Conservation (phyloP, 2,113 vertebrate genomes). For the Dasypus novemcinctus region DNA sequence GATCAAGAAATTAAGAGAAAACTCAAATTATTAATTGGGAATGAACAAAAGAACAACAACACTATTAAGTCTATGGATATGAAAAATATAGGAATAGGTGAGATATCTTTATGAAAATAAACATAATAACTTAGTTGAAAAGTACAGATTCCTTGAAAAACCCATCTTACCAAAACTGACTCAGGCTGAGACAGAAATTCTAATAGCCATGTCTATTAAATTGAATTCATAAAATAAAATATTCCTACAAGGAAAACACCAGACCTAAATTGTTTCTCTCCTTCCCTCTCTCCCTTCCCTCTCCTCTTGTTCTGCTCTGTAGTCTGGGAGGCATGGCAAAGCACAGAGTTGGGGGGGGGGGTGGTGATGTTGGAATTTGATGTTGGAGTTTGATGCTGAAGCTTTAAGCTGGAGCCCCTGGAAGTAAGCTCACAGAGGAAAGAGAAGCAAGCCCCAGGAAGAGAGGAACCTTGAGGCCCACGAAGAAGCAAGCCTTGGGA, state of each 20-base stretch:
- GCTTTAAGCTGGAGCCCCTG: too few relatives aligned
- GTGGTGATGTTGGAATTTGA: too few relatives aligned
- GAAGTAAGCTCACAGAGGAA: too few relatives aligned
- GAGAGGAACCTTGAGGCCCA: too few relatives aligned
- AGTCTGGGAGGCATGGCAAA: not conserved
- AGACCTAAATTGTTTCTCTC: not conserved
- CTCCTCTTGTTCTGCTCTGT: too few relatives aligned
- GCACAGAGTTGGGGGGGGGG: too few relatives aligned
- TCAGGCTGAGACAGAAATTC: not conserved
- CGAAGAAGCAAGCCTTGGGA: too few relatives aligned
- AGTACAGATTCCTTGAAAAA: not conserved
- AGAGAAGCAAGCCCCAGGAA: too few relatives aligned
- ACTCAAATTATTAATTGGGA: not conserved
- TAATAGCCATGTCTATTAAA: not conserved
- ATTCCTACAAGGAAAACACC: not conserved
- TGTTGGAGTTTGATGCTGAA: too few relatives aligned
- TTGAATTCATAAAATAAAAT: not conserved
- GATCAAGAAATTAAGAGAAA: not conserved
- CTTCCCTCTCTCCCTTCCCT: too few relatives aligned
- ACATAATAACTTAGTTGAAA: not conserved
- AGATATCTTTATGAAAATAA: not conserved
- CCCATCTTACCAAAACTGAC: not conserved
- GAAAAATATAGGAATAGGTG: not conserved
- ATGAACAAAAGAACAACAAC: not conserved
- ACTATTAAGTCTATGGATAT: not conserved